Evolutionary conservation across 2,888 invertebrate species (phyloP).

Genomic region (Ctenicera cuprea): DNA sequence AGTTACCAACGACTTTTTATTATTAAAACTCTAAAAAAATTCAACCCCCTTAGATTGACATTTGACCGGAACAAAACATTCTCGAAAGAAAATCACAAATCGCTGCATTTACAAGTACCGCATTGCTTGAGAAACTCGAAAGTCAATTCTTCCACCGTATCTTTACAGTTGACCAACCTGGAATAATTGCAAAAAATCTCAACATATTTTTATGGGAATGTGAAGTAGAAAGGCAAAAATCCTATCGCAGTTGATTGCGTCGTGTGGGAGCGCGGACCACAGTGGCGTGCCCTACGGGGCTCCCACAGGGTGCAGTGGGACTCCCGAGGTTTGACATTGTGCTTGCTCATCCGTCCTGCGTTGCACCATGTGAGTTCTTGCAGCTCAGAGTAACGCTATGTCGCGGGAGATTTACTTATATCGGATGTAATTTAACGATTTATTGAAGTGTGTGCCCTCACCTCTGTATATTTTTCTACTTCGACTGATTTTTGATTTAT

Average conservation of each 20-base stretch:
- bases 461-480: constrained; percentile 67
- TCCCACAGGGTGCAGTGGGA: constrained; percentile 52
- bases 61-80: neutral
- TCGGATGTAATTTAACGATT: constrained; percentile 37
- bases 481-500: neutral
- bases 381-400: constrained; percentile 45
- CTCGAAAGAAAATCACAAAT: constrained; percentile 25
- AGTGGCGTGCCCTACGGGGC: constrained; percentile 59
- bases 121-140: constrained; percentile 26
- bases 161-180: constrained; percentile 41
- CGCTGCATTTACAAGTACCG: constrained; percentile 27
- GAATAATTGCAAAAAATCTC: constrained; percentile 44
- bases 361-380: constrained; percentile 50
- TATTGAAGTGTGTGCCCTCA: constrained; percentile 55
- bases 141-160: constrained; percentile 25
- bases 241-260: constrained; percentile 61
- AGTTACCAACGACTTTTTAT: no score
- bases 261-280: constrained; percentile 66
- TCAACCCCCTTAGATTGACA: no score
- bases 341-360: constrained; percentile 45
- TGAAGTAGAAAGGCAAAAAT: constrained; percentile 36
- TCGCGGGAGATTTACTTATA: constrained; percentile 34
- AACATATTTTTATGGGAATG: constrained; percentile 49
- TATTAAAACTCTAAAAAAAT: no score
- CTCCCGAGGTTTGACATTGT: constrained; percentile 49